These are phyloP conservation scores for Sebastes trivittatus DNA, from an alignment of 2,797 vertebrate species.

Conservation along the genomic window DNA sequence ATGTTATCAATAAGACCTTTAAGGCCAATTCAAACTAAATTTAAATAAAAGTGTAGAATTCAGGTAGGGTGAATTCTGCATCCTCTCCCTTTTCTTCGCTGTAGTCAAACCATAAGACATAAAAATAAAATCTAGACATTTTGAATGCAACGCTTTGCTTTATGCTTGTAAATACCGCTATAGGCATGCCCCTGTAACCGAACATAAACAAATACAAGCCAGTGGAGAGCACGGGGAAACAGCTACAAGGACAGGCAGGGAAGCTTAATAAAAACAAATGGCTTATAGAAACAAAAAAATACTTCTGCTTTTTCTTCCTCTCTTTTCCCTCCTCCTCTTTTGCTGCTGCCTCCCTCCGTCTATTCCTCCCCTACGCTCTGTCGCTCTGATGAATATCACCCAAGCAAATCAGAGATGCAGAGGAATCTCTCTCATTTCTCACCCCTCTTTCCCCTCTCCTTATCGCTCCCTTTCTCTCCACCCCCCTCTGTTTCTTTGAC, in stretches of 20 bases:
- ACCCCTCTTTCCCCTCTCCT: slow-evolving; percentile 34
- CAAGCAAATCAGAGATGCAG: slow-evolving; percentile 75
- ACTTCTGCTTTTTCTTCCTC: slow-evolving; percentile 47
- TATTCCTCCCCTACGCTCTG: slow-evolving; percentile 62
- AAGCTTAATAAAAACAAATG: slow-evolving; percentile 71
- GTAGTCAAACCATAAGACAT: neutral
- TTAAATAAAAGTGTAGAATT: neutral
- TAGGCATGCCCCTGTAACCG: slow-evolving; percentile 11
- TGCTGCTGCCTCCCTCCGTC: slow-evolving; percentile 53
- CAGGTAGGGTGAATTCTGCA: neutral
- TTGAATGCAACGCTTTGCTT: slow-evolving; percentile 23
- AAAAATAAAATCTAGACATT: neutral
- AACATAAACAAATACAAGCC: slow-evolving; percentile 57
- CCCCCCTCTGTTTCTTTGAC: slow-evolving; percentile 28
- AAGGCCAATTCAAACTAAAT: neutral
- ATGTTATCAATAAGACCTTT: too few species aligned
- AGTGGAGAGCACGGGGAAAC: slow-evolving; percentile 57
- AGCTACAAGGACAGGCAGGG: slow-evolving; percentile 51
- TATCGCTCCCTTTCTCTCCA: slow-evolving; percentile 25
- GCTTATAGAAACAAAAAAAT: slow-evolving; percentile 69
- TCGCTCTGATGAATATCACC: slow-evolving; percentile 77
- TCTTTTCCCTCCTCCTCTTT: slow-evolving; percentile 32
- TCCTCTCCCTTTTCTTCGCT: neutral
- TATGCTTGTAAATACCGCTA: slow-evolving; percentile 32
- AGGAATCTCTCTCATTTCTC: slow-evolving; percentile 63